Evolutionary conservation across 2,888 invertebrate genomes (phyloP).

Genomic region (Endotricha flammealis): DNA sequence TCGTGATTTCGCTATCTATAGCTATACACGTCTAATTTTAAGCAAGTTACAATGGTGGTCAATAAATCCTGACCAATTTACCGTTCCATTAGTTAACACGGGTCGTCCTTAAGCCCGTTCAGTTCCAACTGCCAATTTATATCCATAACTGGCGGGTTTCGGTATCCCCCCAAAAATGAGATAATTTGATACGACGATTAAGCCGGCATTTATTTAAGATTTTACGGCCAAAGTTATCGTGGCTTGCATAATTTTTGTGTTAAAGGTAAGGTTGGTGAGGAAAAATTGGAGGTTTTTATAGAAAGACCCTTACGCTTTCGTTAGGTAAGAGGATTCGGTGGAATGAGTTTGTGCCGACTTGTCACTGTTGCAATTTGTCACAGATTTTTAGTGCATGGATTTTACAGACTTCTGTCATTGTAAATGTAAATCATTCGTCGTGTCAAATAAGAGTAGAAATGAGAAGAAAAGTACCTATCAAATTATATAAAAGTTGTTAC

Average conservation of each 20-base stretch:
- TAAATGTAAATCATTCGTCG: no score
- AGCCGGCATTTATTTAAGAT: constrained; percentile 43
- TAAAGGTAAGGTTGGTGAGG: constrained; percentile 38
- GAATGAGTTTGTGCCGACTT: no score
- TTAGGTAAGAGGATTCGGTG: no score
- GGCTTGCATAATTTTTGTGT: constrained; percentile 49
- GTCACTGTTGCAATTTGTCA: no score
- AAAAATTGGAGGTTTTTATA: constrained; percentile 37
- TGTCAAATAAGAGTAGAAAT: no score
- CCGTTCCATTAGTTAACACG: constrained; percentile 5
- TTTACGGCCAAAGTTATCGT: constrained; percentile 47
- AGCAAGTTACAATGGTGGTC: background rate
- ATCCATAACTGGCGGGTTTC: constrained; percentile 25
- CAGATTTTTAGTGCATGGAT: no score
- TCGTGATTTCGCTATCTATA: no score
- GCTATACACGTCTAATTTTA: no score
- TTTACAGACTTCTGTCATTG: no score
- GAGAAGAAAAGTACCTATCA: no score
- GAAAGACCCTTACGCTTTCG: no score
- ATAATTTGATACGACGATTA: constrained; percentile 59
- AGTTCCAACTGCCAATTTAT: constrained; percentile 25
- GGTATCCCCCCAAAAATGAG: constrained; percentile 42
- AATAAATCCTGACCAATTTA: constrained; percentile 9
- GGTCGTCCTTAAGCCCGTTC: constrained; percentile 10
- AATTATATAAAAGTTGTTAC: no score